A percentile compares a stretch with the other conserved stretches of the same genome.
Evolutionary conservation across 2,113 vertebrate species (phyloP).

Genomic region (Poeciliopsis retropinna): DNA sequence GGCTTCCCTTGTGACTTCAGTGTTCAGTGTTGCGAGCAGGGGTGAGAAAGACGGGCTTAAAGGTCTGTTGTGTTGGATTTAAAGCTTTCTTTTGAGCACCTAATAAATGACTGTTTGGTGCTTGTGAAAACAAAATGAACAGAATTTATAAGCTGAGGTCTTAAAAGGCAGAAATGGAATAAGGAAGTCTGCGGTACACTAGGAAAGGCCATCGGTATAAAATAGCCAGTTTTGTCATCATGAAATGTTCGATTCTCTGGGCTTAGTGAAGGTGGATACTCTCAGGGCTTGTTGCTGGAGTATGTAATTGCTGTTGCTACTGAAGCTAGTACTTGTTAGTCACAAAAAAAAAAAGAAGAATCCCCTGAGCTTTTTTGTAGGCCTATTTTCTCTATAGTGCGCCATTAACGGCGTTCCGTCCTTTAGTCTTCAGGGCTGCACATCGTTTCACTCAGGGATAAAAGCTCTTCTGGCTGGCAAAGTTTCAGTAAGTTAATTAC

Average conservation of each 20-base stretch:
- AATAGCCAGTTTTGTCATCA: neutral
- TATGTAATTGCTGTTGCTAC: neutral
- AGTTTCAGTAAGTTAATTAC: neutral
- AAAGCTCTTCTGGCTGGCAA: neutral
- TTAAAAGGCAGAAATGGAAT: neutral
- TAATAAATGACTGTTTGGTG: neutral
- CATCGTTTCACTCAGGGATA: neutral
- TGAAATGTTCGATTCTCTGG: neutral
- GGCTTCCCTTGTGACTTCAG: conserved; percentile 18
- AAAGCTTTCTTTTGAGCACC: neutral
- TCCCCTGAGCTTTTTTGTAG: conserved; percentile 1
- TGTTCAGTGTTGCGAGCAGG: neutral
- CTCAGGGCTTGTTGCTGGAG: neutral
- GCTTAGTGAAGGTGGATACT: neutral
- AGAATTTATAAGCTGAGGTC: neutral
- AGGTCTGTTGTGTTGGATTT: neutral
- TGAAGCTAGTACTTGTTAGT: neutral
- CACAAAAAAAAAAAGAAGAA: neutral
- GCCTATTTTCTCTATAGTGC: neutral
- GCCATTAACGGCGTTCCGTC: neutral
- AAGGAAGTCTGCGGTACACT: neutral
- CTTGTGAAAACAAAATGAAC: neutral
- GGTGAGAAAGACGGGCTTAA: conserved; percentile 14
- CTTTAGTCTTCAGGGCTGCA: neutral
- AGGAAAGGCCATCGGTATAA: no score